These are phyloP conservation scores for Tenebrosternarchus preto DNA, from an alignment of 2,113 vertebrate genomes.

Conservation along the genomic window DNA sequence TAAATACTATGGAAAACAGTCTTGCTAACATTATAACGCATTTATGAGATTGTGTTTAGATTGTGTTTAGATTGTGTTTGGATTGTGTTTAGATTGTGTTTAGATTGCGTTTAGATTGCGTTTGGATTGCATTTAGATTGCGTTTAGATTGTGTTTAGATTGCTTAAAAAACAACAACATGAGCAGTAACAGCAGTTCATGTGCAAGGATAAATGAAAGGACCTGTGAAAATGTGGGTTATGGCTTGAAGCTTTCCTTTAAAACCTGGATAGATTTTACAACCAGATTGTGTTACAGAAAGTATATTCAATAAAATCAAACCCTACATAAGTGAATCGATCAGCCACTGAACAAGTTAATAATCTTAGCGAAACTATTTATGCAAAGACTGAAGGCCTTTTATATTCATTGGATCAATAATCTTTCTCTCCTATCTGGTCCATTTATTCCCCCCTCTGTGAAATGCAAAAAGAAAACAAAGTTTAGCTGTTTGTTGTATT, in stretches of 20 bases:
- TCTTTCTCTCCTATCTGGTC: conserved; percentile 43
- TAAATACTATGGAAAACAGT: too few relatives aligned
- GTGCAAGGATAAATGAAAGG: neutral
- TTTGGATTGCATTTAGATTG: too few relatives aligned
- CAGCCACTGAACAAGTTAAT: conserved; percentile 5
- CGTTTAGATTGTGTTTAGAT: too few relatives aligned
- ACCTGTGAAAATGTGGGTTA: neutral
- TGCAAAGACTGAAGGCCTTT: conserved; percentile 3
- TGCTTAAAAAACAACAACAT: too few relatives aligned
- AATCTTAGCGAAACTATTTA: conserved; percentile 1
- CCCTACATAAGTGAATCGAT: neutral
- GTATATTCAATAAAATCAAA: conserved; percentile 12
- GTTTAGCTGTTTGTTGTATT: neutral
- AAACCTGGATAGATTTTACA: neutral
- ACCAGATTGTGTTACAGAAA: neutral
- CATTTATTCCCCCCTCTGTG: conserved; percentile 61
- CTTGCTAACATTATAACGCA: too few relatives aligned
- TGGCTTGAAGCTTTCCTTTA: neutral
- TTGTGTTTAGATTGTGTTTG: too few relatives aligned
- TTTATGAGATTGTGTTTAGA: too few relatives aligned
- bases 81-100: too few relatives aligned
- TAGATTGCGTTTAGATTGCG: too few relatives aligned
- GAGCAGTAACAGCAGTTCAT: neutral
- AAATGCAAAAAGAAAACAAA: neutral
- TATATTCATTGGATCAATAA: conserved; percentile 20